Evolutionary conservation across 2,113 vertebrate species (phyloP).

Genomic region (Mastomys natalensis): DNA sequence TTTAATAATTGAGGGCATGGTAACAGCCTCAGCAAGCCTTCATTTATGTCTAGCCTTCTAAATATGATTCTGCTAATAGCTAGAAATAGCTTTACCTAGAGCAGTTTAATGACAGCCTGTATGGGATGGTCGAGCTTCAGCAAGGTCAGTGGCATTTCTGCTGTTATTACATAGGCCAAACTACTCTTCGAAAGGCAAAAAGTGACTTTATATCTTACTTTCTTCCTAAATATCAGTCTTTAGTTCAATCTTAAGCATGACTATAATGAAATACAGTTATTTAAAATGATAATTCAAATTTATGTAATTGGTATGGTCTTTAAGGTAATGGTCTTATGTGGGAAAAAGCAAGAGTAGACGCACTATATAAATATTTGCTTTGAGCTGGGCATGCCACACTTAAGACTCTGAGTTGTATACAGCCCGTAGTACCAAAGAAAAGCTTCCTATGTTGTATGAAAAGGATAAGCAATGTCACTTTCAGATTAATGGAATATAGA

Average conservation of each 20-base stretch:
- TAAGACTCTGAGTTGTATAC: not conserved
- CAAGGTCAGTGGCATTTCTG: conserved; percentile 24
- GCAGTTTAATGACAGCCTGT: not conserved
- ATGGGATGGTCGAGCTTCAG: not conserved
- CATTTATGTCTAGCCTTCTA: not conserved
- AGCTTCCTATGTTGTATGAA: not conserved
- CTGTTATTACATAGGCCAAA: conserved; percentile 10
- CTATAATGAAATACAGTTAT: not conserved
- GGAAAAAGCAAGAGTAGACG: not conserved
- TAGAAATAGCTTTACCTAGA: not conserved
- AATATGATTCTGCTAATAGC: not conserved
- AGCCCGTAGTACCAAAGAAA: not conserved
- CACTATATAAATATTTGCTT: conserved; percentile 9
- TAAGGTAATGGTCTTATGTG: not conserved
- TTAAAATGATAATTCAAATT: conserved; percentile 17
- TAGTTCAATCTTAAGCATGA: conserved; percentile 2
- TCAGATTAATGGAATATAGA: not conserved
- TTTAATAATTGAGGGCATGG: not conserved
- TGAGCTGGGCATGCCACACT: not conserved
- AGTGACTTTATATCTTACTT: conserved; percentile 26
- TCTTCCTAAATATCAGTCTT: not conserved
- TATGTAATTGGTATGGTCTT: not conserved
- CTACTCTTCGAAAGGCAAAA: not conserved
- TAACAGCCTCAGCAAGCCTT: not conserved
- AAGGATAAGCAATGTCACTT: conserved; percentile 3